Conservation (phyloP, 1,140 invertebrate genomes). For the Bombus huntii region DNA sequence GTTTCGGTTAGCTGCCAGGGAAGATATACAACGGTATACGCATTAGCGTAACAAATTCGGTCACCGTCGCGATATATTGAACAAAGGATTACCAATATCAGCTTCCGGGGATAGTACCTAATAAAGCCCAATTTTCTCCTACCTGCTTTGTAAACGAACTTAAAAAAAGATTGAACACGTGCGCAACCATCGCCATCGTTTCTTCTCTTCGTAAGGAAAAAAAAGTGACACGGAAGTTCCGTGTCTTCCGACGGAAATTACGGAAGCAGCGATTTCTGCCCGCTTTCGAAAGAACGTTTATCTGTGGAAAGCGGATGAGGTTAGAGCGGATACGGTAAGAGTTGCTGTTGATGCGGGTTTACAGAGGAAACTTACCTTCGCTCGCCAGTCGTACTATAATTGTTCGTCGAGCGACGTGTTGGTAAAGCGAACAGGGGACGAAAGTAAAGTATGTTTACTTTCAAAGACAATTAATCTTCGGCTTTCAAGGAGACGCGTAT, state of each 20-base stretch:
- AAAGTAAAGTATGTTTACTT: background rate
- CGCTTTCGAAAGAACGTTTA: constrained; percentile 22
- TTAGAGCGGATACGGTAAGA: background rate
- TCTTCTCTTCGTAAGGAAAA: background rate
- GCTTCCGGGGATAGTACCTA: background rate
- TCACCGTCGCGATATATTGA: background rate
- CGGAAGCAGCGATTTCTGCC: constrained; percentile 12
- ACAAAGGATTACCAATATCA: background rate
- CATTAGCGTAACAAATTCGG: constrained; percentile 26
- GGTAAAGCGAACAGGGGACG: background rate
- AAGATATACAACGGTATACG: background rate
- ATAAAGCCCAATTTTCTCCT: background rate
- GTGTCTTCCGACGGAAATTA: constrained; percentile 41
- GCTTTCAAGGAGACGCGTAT: constrained; percentile 8
- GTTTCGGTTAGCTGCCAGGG: background rate
- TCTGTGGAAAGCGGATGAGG: background rate
- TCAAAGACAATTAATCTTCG: constrained; percentile 12
- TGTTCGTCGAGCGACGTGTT: background rate
- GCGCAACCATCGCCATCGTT: constrained; percentile 17
- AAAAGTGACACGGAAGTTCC: background rate
- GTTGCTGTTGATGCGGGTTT: constrained; percentile 12
- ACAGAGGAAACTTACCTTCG: background rate
- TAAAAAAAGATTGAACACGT: background rate
- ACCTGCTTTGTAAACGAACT: background rate
- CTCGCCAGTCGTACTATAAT: background rate